Evolutionary conservation across 2,888 invertebrate species (phyloP).

Genomic region (Polia nebulosa): DNA sequence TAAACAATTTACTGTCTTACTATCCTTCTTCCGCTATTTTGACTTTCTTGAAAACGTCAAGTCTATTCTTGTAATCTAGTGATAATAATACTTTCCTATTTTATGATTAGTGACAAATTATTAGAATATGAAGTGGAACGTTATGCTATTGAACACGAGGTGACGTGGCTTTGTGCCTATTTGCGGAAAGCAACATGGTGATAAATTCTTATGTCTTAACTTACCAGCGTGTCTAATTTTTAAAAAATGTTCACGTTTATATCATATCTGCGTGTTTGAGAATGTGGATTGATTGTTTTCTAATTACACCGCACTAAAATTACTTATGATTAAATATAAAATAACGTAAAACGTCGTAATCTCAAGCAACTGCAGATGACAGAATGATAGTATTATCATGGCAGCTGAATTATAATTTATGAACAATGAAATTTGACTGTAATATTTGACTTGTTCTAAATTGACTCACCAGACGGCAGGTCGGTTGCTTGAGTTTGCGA

Average conservation of each 20-base stretch:
- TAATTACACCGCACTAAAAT: slow-evolving; percentile 26
- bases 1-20: slow-evolving; percentile 24
- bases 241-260: slow-evolving; percentile 12
- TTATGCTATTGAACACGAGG: slow-evolving; percentile 22
- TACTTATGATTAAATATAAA: slow-evolving; percentile 49
- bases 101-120: slow-evolving; percentile 61
- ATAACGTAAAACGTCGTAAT: slow-evolving; percentile 23
- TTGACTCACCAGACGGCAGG: slow-evolving; percentile 20
- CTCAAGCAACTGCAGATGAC: slow-evolving; percentile 38
- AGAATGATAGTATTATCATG: slow-evolving; percentile 20
- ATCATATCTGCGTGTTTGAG: slow-evolving; percentile 25
- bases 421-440: slow-evolving; percentile 23
- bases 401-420: slow-evolving; percentile 45
- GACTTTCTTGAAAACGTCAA: slow-evolving; percentile 51
- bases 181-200: slow-evolving; percentile 46
- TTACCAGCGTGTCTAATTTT: slow-evolving; percentile 15
- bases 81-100: slow-evolving; percentile 64
- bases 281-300: slow-evolving; percentile 30
- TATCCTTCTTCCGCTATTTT: slow-evolving; percentile 38
- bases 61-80: slow-evolving; percentile 64
- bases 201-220: slow-evolving; percentile 50
- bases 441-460: slow-evolving; percentile 29
- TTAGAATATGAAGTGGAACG: slow-evolving; percentile 38
- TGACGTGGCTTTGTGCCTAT: slow-evolving; percentile 34
- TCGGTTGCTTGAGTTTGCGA: slow-evolving; percentile 48